Conservation (phyloP, 1,140 invertebrate genomes). For the Aphelenchoides besseyi region DNA sequence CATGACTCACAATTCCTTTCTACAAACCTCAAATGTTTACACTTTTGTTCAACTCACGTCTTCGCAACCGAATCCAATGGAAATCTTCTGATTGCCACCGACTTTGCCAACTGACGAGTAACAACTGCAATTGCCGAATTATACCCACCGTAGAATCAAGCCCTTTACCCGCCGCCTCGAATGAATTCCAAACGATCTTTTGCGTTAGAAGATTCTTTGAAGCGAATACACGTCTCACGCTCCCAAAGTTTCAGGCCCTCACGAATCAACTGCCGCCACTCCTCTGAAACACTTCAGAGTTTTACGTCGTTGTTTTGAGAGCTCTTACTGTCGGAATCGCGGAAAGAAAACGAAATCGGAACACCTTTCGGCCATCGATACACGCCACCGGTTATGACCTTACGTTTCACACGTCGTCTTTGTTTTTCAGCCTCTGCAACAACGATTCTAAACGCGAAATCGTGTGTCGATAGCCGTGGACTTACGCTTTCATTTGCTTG, state of each 20-base stretch:
- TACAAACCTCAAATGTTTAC: constrained; percentile 26
- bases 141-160: background rate
- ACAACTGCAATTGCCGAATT: constrained; percentile 43
- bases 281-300: constrained; percentile 33
- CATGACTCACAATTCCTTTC: constrained; percentile 63
- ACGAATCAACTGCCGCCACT: constrained; percentile 54
- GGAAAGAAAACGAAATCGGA: constrained; percentile 55
- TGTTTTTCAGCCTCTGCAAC: constrained; percentile 50
- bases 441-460: constrained; percentile 41
- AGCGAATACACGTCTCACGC: constrained; percentile 57
- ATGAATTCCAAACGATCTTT: constrained; percentile 58
- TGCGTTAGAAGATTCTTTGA: constrained; percentile 40
- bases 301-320: background rate
- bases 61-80: constrained; percentile 59
- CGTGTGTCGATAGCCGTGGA: background rate
- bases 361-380: constrained; percentile 55
- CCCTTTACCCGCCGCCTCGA: constrained; percentile 50
- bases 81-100: constrained; percentile 57
- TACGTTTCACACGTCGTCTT: constrained; percentile 48
- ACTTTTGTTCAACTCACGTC: constrained; percentile 49
- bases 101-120: constrained; percentile 58
- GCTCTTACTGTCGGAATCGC: constrained; percentile 50
- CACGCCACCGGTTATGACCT: constrained; percentile 54
- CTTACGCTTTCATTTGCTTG: constrained; percentile 47
- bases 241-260: constrained; percentile 58